A percentile compares a stretch with the other conserved stretches of the same genome.
phyloP scores from a whole-genome alignment of 2,113 vertebrate genomes.

The Sceloporus undulatus region DNA sequence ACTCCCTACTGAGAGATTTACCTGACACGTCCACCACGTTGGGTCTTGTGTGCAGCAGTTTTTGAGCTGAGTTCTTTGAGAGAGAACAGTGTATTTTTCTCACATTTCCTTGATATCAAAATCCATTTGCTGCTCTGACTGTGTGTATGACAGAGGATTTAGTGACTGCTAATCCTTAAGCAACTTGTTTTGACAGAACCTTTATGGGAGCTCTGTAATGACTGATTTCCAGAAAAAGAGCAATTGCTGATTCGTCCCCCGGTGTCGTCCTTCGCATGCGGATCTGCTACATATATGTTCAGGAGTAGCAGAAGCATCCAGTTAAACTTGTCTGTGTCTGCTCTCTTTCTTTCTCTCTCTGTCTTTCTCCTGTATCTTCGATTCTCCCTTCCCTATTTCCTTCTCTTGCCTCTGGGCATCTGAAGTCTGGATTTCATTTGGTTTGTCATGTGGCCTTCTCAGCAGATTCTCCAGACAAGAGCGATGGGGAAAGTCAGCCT shows the following conservation, averaged over 20 bases:
- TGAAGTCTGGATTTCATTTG: constrained; percentile 70
- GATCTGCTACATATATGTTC: constrained; percentile 63
- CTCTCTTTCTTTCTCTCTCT: not conserved
- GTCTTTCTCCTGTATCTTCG: constrained; percentile 42
- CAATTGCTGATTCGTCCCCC: constrained; percentile 74
- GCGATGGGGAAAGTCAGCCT: constrained; percentile 48
- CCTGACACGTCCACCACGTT: too few species aligned
- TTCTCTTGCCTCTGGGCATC: constrained; percentile 47
- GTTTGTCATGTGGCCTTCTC: constrained; percentile 58
- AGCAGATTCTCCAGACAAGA: constrained; percentile 64
- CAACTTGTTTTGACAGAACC: constrained; percentile 82
- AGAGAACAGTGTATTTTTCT: constrained; percentile 58
- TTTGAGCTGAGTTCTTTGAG: constrained; percentile 37
- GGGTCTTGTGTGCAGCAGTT: not conserved
- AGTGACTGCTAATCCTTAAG: constrained; percentile 77
- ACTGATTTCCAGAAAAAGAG: constrained; percentile 74
- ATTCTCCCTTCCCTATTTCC: not conserved
- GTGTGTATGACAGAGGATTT: constrained; percentile 77
- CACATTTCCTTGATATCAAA: constrained; percentile 77
- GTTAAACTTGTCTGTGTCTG: constrained; percentile 51
- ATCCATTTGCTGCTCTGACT: constrained; percentile 72
- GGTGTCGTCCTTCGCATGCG: constrained; percentile 49
- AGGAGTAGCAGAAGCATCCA: constrained; percentile 48
- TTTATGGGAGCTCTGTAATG: constrained; percentile 74
- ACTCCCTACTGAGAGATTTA: too few species aligned